Conservation (phyloP, 2,888 invertebrate species). For the Lamproptera curius region DNA sequence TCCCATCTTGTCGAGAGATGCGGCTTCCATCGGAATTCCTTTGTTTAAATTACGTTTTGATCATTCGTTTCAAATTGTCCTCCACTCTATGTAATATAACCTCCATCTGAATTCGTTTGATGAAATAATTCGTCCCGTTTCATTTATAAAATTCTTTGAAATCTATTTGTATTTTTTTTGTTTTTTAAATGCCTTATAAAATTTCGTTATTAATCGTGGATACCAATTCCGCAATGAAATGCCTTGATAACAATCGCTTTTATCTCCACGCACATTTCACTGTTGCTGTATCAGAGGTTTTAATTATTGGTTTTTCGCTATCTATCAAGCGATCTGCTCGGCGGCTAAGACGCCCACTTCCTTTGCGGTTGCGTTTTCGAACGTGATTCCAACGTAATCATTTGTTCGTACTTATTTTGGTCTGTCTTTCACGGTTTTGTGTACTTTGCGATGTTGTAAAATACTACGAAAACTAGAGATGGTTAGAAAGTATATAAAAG, state of each 20-base stretch:
- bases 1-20: slow-evolving; percentile 25
- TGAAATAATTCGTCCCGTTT: neutral
- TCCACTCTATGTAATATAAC: slow-evolving; percentile 8
- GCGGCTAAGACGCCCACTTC: slow-evolving; percentile 47
- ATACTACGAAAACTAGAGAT: too few relatives aligned
- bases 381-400: too few relatives aligned
- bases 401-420: too few relatives aligned
- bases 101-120: neutral
- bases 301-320: slow-evolving; percentile 25
- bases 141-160: neutral
- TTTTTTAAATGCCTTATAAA: slow-evolving; percentile 2
- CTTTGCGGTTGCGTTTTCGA: slow-evolving; percentile 42
- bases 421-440: too few relatives aligned
- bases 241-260: neutral
- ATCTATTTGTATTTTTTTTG: slow-evolving; percentile 12
- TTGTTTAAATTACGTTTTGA: slow-evolving; percentile 38
- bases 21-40: slow-evolving; percentile 35
- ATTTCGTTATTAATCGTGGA: neutral
- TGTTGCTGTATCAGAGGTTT: slow-evolving; percentile 19
- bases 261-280: slow-evolving; percentile 12
- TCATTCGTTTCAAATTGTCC: slow-evolving; percentile 17
- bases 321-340: slow-evolving; percentile 25
- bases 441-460: too few relatives aligned
- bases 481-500: too few relatives aligned
- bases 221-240: neutral